Evolutionary conservation across 2,113 vertebrate species (phyloP).

Genomic region (Mobula birostris): DNA sequence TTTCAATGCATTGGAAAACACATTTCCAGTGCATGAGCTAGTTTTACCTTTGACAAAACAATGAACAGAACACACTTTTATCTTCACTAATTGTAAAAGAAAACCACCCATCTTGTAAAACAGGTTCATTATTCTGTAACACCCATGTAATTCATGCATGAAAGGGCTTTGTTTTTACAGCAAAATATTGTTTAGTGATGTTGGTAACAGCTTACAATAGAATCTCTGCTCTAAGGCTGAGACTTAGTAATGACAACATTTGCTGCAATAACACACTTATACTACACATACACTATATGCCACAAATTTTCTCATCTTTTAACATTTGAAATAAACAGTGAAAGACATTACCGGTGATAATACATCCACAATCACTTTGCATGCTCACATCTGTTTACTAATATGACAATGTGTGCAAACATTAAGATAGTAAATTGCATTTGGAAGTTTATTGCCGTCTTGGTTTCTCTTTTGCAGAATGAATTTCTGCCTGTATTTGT

Average conservation of each 20-base stretch:
- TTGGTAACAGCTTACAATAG: not conserved
- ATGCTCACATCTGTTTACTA: no score
- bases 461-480: no score
- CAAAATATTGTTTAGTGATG: not conserved
- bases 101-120: not conserved
- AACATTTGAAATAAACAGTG: not conserved
- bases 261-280: not conserved
- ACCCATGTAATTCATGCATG: not conserved
- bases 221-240: not conserved
- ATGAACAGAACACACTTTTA: no score
- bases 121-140: not conserved
- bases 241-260: not conserved
- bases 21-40: not conserved
- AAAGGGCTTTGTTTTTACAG: not conserved
- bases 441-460: no score
- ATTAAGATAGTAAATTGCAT: no score
- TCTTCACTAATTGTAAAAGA: no score
- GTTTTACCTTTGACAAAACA: not conserved
- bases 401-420: no score
- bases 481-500: no score
- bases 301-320: not conserved
- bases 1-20: not conserved
- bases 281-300: not conserved
- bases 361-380: not conserved
- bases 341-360: not conserved